Evolutionary conservation across 2,113 vertebrate genomes (phyloP).

Genomic region (Uropsilus gracilis): DNA sequence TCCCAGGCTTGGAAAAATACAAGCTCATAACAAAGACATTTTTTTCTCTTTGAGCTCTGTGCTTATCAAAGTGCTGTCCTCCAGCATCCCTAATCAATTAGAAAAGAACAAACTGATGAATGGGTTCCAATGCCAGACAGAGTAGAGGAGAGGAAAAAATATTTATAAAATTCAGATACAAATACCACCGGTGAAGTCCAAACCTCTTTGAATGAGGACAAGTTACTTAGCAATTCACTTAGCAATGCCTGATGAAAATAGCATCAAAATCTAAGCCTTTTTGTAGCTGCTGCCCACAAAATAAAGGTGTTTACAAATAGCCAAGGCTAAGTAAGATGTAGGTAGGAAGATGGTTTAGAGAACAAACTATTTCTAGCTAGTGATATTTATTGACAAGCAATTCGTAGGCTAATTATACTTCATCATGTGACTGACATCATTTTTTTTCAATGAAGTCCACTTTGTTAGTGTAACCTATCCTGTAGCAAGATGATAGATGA

Average conservation of each 20-base stretch:
- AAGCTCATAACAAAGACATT: neutral
- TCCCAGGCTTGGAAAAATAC: slow-evolving; percentile 46
- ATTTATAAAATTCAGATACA: slow-evolving; percentile 9
- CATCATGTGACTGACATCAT: slow-evolving; percentile 43
- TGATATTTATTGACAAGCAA: slow-evolving; percentile 40
- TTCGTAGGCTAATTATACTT: slow-evolving; percentile 49
- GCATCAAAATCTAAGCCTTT: neutral
- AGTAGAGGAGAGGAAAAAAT: neutral
- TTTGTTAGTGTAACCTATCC: neutral
- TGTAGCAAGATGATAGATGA: neutral
- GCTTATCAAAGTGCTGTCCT: slow-evolving; percentile 19
- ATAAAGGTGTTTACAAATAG: slow-evolving; percentile 25
- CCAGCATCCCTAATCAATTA: neutral
- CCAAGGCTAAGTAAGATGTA: neutral
- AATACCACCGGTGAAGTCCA: neutral
- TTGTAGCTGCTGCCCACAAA: neutral
- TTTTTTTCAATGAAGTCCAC: slow-evolving; percentile 61
- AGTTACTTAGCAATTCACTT: no score
- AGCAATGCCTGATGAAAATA: slow-evolving; percentile 39
- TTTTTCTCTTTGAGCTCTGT: neutral
- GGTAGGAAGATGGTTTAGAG: neutral
- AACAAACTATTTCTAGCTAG: slow-evolving; percentile 44
- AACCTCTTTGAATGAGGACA: slow-evolving; percentile 25
- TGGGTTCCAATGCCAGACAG: neutral
- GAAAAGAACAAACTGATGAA: slow-evolving; percentile 40